A percentile compares a stretch with the other conserved stretches of the same genome.
phyloP scores from a whole-genome alignment of 1,140 invertebrate genomes.

The Tetragnatha versicolor region DNA sequence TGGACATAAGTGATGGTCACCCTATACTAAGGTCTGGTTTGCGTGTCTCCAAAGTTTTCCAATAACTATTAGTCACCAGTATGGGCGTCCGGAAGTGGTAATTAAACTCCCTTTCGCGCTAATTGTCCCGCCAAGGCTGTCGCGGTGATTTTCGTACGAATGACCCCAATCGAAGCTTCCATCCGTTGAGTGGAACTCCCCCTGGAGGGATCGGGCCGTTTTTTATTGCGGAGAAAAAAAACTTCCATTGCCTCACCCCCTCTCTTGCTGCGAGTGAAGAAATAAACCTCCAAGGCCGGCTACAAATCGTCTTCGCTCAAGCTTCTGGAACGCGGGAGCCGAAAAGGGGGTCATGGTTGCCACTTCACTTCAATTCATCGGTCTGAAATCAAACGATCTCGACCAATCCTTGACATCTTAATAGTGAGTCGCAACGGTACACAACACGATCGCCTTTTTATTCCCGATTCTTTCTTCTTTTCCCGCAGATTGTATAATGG shows the following conservation, averaged over 20 bases:
- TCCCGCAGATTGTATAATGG: neutral
- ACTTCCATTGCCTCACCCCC: slow-evolving; percentile 1
- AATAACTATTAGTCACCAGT: too few species aligned
- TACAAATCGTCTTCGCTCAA: slow-evolving; percentile 4
- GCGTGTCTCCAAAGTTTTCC: too few species aligned
- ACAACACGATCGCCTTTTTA: neutral
- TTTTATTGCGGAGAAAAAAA: neutral
- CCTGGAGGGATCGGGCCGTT: too few species aligned
- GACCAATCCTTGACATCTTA: slow-evolving; percentile 41
- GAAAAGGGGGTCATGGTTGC: slow-evolving; percentile 38
- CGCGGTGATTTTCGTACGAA: too few species aligned
- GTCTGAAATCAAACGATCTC: slow-evolving; percentile 14
- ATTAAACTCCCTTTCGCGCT: too few species aligned
- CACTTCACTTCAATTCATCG: slow-evolving; percentile 28
- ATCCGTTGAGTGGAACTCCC: neutral
- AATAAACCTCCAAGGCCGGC: neutral
- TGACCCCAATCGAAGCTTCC: neutral
- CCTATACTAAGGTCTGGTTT: too few species aligned
- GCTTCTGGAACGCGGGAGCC: slow-evolving; percentile 1
- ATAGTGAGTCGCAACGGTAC: slow-evolving; percentile 5
- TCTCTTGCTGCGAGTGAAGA: slow-evolving; percentile 10
- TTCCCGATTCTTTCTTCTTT: too few species aligned
- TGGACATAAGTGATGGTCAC: too few species aligned
- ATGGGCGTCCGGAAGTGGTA: too few species aligned
- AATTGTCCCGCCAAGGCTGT: too few species aligned